Evolutionary conservation across 30 jellyfish, hydroid and myxozoan species (phyloP).

Genomic region (Aurelia aurita complex sp. Pacific): DNA sequence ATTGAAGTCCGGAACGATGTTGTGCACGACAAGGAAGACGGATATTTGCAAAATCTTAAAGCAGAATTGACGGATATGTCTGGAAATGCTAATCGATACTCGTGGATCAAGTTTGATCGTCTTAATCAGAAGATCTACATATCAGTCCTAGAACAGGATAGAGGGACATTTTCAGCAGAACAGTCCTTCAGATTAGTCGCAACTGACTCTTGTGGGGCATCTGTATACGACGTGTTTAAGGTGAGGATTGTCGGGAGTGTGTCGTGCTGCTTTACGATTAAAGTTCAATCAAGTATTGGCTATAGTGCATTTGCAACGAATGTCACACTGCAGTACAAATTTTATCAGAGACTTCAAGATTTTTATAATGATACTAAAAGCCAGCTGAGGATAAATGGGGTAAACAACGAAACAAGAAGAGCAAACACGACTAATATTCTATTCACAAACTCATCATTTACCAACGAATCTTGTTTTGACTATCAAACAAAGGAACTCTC

Average conservation of each 20-base stretch:
- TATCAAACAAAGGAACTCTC: constrained; percentile 14
- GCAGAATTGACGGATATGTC: constrained; percentile 28
- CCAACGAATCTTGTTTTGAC: constrained; percentile 34
- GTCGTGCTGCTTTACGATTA: constrained; percentile 56
- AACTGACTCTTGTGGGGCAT: constrained; percentile 73
- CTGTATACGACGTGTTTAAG: constrained; percentile 44
- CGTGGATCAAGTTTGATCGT: constrained; percentile 54
- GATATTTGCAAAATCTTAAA: constrained; percentile 16
- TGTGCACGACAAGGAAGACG: constrained; percentile 65
- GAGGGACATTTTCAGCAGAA: background rate
- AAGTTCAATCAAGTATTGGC: background rate
- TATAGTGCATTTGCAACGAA: background rate
- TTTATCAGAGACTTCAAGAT: constrained; percentile 5
- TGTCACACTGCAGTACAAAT: constrained; percentile 7
- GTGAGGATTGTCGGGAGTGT: constrained; percentile 44
- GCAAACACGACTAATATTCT: background rate
- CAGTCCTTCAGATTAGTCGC: constrained; percentile 32
- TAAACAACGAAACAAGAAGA: background rate
- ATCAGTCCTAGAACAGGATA: constrained; percentile 26
- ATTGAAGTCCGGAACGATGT: constrained; percentile 30
- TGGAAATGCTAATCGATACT: constrained; percentile 1
- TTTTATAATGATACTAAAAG: constrained; percentile 34
- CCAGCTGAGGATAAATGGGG: constrained; percentile 19
- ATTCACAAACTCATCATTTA: constrained; percentile 35
- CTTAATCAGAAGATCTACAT: constrained; percentile 4